phyloP scores from a whole-genome alignment of 1,140 invertebrate species.

The Campoletis sonorensis region DNA sequence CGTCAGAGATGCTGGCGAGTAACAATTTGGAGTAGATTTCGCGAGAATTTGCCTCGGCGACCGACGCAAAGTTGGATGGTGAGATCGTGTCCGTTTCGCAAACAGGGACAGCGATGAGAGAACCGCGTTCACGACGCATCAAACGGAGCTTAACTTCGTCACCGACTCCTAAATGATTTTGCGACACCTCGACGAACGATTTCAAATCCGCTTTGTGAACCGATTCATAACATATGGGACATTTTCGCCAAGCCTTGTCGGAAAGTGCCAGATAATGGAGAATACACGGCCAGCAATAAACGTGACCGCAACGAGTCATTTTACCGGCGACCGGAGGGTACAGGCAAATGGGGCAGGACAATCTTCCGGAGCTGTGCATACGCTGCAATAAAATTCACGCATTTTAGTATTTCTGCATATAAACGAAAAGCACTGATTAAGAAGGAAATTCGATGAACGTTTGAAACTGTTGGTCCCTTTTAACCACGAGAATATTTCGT shows the following conservation, averaged over 20 bases:
- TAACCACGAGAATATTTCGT: background rate
- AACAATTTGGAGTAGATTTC: constrained; percentile 87
- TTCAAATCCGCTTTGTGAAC: constrained; percentile 88
- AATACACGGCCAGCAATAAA: constrained; percentile 97
- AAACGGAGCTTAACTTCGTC: constrained; percentile 88
- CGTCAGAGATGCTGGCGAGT: constrained; percentile 81
- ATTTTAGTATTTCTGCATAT: no score
- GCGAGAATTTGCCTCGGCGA: constrained; percentile 74
- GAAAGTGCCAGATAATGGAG: constrained; percentile 93
- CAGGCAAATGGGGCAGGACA: constrained; percentile 95
- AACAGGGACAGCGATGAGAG: constrained; percentile 84
- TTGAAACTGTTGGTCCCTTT: background rate
- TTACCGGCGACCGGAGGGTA: constrained; percentile 89
- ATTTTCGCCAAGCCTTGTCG: constrained; percentile 86
- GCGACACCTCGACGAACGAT: constrained; percentile 81
- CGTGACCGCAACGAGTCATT: constrained; percentile 96
- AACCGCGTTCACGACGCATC: constrained; percentile 90
- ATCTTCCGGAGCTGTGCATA: constrained; percentile 81
- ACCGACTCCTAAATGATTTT: constrained; percentile 81
- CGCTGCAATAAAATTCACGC: constrained; percentile 69
- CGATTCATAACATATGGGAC: constrained; percentile 92
- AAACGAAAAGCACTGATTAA: no score
- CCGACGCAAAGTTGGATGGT: constrained; percentile 70
- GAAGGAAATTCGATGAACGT: background rate
- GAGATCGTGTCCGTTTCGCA: constrained; percentile 62